A percentile compares a stretch with the other conserved stretches of the same genome.
These are phyloP conservation scores for Noctilio leporinus DNA, from an alignment of 2,113 vertebrate genomes.

Conservation along the genomic window DNA sequence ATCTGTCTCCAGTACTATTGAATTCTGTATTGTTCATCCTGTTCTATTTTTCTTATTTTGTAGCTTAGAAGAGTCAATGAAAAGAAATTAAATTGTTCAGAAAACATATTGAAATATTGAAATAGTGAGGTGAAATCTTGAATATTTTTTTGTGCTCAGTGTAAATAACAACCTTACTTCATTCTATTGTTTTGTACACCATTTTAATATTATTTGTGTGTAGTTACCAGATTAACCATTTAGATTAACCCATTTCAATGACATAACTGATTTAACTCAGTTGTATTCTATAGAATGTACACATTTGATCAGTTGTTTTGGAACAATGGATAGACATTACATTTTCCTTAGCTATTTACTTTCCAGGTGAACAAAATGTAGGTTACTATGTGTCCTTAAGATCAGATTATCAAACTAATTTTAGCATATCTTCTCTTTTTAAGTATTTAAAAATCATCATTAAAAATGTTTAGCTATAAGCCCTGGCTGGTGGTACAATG, in stretches of 20 bases:
- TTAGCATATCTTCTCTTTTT: neutral
- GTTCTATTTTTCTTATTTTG: neutral
- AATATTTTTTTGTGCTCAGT: neutral
- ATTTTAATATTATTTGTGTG: neutral
- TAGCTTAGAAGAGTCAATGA: neutral
- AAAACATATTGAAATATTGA: neutral
- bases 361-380: neutral
- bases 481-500: too few relatives aligned
- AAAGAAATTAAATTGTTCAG: neutral
- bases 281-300: neutral
- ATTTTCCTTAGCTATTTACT: neutral
- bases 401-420: neutral
- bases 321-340: neutral
- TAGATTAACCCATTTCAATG: neutral
- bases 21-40: neutral
- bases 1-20: neutral
- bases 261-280: neutral
- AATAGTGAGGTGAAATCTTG: neutral
- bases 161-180: neutral
- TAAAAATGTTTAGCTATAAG: neutral
- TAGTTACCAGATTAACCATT: neutral
- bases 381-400: neutral
- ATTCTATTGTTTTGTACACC: neutral
- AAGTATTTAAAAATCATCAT: conserved; percentile 19
- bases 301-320: neutral